phyloP scores from a whole-genome alignment of 2,888 invertebrate genomes.

The Orthonevra nobilis region DNA sequence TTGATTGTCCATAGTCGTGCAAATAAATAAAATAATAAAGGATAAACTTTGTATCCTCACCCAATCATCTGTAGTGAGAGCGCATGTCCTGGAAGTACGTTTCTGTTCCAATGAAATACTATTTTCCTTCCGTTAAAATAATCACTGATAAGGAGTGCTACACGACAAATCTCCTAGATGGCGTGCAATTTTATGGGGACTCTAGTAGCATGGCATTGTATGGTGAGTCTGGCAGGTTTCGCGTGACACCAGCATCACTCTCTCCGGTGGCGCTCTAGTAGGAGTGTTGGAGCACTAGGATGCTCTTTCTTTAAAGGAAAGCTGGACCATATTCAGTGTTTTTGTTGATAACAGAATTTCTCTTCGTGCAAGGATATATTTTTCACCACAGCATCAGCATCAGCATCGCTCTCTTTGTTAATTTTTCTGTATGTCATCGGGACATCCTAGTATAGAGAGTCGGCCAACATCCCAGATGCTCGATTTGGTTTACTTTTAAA shows the following conservation, averaged over 20 bases:
- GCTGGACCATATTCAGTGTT: slow-evolving; percentile 10
- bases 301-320: slow-evolving; percentile 7
- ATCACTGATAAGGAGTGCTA: slow-evolving; percentile 54
- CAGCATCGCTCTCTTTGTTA: slow-evolving; percentile 13
- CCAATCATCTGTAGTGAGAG: slow-evolving; percentile 20
- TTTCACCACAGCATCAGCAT: slow-evolving; percentile 58
- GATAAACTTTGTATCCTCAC: too few species aligned
- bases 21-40: slow-evolving; percentile 2
- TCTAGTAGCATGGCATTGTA: not conserved
- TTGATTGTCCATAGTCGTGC: not conserved
- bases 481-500: slow-evolving; percentile 74
- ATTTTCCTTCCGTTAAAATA: slow-evolving; percentile 26
- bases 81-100: slow-evolving; percentile 65
- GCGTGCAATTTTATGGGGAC: slow-evolving; percentile 26
- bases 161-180: slow-evolving; percentile 27
- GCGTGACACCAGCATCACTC: slow-evolving; percentile 36
- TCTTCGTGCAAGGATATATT: slow-evolving; percentile 36
- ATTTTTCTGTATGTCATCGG: slow-evolving; percentile 34
- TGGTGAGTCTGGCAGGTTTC: slow-evolving; percentile 59
- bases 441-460: slow-evolving; percentile 43
- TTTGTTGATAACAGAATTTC: slow-evolving; percentile 35
- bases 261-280: not conserved
- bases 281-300: not conserved
- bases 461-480: slow-evolving; percentile 36
- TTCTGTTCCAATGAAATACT: slow-evolving; percentile 19